Conservation (phyloP, 2,113 vertebrate genomes). For the Toxotes chatareus region DNA sequence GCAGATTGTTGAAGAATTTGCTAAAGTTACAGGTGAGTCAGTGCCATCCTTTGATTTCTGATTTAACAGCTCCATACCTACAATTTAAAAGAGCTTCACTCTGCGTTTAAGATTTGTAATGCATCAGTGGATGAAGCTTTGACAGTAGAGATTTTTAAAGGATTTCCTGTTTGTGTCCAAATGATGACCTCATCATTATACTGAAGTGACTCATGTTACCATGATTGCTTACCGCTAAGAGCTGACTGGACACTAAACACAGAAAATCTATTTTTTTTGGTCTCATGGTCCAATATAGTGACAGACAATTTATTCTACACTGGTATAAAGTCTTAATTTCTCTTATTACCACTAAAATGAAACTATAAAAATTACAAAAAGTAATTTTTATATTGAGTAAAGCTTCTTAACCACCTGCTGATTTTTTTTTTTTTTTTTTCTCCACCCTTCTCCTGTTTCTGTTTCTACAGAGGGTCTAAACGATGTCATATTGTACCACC, state of each 20-base stretch:
- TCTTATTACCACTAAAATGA: background rate
- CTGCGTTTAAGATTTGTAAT: background rate
- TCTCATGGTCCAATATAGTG: background rate
- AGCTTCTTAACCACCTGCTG: background rate
- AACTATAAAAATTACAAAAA: too few species aligned
- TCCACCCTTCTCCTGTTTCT: background rate
- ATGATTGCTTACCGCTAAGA: constrained; percentile 81
- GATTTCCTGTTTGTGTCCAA: constrained; percentile 54
- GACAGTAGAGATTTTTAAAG: background rate
- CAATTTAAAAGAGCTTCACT: background rate
- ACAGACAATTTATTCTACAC: background rate
- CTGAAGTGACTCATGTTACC: constrained; percentile 72
- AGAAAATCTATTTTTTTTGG: background rate
- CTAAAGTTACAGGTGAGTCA: constrained; percentile 96
- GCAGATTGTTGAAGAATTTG: constrained; percentile 99
- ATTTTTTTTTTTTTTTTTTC: constrained; percentile 5
- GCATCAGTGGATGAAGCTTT: background rate
- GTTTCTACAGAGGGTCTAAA: constrained; percentile 94
- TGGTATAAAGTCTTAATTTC: background rate
- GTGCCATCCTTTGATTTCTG: background rate
- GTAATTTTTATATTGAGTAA: background rate
- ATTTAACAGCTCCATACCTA: background rate
- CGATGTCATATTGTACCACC: constrained; percentile 99
- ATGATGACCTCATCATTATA: constrained; percentile 66
- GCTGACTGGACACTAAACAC: constrained; percentile 66